Evolutionary conservation across 2,888 invertebrate species (phyloP).

Genomic region (Dendrolimus pini): DNA sequence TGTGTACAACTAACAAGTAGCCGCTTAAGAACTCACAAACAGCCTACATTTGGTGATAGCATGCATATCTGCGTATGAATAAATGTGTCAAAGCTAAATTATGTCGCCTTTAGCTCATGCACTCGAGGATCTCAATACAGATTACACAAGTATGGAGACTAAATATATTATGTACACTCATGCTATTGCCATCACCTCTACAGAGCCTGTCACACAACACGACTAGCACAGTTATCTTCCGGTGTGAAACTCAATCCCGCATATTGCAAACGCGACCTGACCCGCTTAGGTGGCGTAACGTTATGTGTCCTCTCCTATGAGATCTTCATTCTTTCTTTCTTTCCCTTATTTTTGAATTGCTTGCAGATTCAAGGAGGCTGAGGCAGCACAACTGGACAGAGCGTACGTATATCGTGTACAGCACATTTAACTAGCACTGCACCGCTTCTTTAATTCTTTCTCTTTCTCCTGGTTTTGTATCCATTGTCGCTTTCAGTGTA

Average conservation of each 20-base stretch:
- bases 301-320: slow-evolving; percentile 40
- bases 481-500: slow-evolving; percentile 30
- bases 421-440: slow-evolving; percentile 45
- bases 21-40: slow-evolving; percentile 55
- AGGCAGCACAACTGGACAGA: slow-evolving; percentile 87
- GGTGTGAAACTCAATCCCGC: slow-evolving; percentile 52
- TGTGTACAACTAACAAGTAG: slow-evolving; percentile 60
- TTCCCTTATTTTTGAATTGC: slow-evolving; percentile 76
- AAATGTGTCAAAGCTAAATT: slow-evolving; percentile 28
- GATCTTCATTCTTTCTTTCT: slow-evolving; percentile 60
- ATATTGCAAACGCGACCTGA: slow-evolving; percentile 32
- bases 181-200: slow-evolving; percentile 44
- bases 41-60: slow-evolving; percentile 50
- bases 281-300: slow-evolving; percentile 53
- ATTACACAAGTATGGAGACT: slow-evolving; percentile 10
- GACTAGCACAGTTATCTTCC: slow-evolving; percentile 45
- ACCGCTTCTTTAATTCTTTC: slow-evolving; percentile 42
- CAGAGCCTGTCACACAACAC: slow-evolving; percentile 48
- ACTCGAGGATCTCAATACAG: slow-evolving; percentile 18
- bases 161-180: slow-evolving; percentile 20
- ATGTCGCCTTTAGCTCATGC: slow-evolving; percentile 35
- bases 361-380: slow-evolving; percentile 92
- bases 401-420: slow-evolving; percentile 83
- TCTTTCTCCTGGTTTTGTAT: slow-evolving; percentile 42
- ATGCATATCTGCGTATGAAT: slow-evolving; percentile 32